Percentiles rank a stretch among this genome's conserved stretches.
Conservation (phyloP, 2,113 vertebrate genomes). For the Chlamydotis undulata region DNA sequence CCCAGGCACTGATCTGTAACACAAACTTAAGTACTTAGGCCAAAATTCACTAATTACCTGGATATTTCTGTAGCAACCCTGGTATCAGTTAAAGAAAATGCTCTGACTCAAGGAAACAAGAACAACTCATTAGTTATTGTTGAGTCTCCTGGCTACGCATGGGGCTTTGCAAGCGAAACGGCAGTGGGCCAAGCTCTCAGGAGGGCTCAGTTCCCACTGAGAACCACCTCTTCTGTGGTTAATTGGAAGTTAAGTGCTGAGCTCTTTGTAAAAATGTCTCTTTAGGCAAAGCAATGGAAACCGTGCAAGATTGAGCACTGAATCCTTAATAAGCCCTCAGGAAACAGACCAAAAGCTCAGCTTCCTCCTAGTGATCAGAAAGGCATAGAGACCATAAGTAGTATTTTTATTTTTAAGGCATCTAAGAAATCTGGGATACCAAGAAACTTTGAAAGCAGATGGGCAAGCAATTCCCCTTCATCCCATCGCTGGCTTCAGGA, state of each 20-base stretch:
- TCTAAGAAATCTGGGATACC: not conserved
- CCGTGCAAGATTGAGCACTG: not conserved
- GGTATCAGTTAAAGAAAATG: not conserved
- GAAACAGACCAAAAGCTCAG: not conserved
- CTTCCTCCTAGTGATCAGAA: not conserved
- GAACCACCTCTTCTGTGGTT: not conserved
- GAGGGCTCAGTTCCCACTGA: not conserved
- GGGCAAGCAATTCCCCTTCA: not conserved
- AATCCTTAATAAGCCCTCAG: not conserved
- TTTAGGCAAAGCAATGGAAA: not conserved
- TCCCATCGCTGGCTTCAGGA: not conserved
- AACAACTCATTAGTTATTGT: not conserved
- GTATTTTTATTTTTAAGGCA: not conserved
- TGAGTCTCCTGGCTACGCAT: not conserved
- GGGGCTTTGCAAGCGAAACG: not conserved
- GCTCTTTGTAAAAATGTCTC: not conserved
- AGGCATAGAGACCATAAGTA: not conserved
- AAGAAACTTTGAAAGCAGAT: not conserved
- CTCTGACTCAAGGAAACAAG: not conserved
- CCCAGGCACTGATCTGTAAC: not conserved
- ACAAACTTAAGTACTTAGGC: not conserved
- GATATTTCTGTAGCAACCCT: not conserved
- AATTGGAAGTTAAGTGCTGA: not conserved
- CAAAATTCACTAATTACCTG: not conserved
- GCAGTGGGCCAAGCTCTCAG: not conserved